Conservation (phyloP, 2,113 vertebrate species). For the Leptosomus discolor region DNA sequence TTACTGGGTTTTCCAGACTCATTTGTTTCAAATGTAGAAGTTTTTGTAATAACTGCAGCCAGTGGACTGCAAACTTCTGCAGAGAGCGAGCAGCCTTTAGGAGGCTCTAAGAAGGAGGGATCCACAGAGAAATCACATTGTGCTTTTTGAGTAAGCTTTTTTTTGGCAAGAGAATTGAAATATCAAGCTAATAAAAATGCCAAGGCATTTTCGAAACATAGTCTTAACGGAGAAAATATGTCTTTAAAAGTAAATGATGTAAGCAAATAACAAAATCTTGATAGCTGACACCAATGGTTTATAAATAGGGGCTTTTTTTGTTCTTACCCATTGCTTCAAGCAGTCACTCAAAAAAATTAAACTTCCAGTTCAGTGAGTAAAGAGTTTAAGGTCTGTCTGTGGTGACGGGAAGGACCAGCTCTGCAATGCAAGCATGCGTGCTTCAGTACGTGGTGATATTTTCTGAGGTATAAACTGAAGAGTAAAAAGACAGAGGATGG, state of each 20-base stretch:
- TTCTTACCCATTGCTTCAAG: background rate
- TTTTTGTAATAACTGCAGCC: background rate
- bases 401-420: background rate
- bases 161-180: background rate
- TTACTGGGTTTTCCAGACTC: background rate
- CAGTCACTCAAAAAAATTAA: background rate
- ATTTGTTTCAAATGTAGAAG: background rate
- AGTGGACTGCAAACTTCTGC: background rate
- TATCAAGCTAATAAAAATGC: background rate
- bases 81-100: background rate
- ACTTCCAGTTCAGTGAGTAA: background rate
- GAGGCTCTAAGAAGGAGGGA: background rate
- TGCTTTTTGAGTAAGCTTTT: background rate
- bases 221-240: background rate
- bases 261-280: background rate
- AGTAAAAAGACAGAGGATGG: background rate
- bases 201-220: background rate
- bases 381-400: background rate
- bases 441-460: background rate
- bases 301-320: background rate
- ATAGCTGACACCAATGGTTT: background rate
- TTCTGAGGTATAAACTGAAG: background rate
- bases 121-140: background rate
- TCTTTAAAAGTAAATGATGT: background rate
- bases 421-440: background rate